phyloP scores from a whole-genome alignment of 1,140 invertebrate genomes.

The Telenomus remus region DNA sequence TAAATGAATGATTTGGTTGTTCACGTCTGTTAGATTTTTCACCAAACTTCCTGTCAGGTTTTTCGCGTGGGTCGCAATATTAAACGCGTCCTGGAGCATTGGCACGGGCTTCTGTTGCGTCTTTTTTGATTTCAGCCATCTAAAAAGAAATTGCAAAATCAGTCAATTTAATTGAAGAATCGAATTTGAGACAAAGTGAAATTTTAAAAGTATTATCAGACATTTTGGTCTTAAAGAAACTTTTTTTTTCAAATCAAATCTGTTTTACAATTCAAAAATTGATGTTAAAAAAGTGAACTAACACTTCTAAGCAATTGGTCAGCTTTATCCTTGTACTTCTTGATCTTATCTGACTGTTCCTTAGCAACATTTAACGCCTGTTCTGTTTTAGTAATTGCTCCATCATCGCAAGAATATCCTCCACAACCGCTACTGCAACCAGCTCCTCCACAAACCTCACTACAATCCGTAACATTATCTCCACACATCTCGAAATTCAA shows the following conservation, averaged over 20 bases:
- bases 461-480: constrained; percentile 88
- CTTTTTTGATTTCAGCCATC: constrained; percentile 78
- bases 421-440: constrained; percentile 95
- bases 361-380: constrained; percentile 90
- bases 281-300: too few species aligned
- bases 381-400: constrained; percentile 90
- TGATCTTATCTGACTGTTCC: constrained; percentile 87
- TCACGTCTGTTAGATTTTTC: constrained; percentile 76
- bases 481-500: constrained; percentile 95
- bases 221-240: too few species aligned
- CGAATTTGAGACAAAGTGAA: too few species aligned
- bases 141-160: too few species aligned
- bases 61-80: constrained; percentile 76
- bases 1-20: constrained; percentile 85
- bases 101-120: constrained; percentile 76
- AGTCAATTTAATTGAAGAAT: too few species aligned
- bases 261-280: too few species aligned
- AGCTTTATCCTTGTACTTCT: constrained; percentile 86
- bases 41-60: constrained; percentile 78
- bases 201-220: too few species aligned
- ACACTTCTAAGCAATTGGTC: constrained; percentile 81
- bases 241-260: too few species aligned
- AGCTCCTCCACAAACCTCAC: constrained; percentile 93
- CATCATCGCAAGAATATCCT: constrained; percentile 90
- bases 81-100: constrained; percentile 79